Evolutionary conservation across 1,140 invertebrate genomes (phyloP), one percentile per base, ranked within the genome.

Genomic region (Neoseiulus cucumeris): DNA sequence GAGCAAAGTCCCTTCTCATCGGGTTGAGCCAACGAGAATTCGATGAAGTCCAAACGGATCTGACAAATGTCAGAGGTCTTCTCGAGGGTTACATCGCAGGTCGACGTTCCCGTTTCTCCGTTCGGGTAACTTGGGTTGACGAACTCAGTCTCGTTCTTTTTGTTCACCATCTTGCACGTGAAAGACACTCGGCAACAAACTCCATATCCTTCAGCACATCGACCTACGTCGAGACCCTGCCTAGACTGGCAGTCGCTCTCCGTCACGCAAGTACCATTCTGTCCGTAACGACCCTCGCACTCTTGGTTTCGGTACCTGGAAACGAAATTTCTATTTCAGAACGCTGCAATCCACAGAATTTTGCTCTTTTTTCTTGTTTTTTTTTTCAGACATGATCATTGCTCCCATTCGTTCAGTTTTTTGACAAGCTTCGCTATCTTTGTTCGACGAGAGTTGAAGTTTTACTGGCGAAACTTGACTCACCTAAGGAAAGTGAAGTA

Each of bases 131-230:
- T 80, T 0, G 87, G 87, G 68, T 85, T 91, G 47, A 84, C 82
- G 72, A 91, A 86, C 73, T 90, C 89, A 0, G 87, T 90, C 42
- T 89, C 78, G 75, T 91, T 91, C 74, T 87, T 85, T 69, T 80
- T 78, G 4, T 88, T 82, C 64, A 82, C 81, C n/a, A 80, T 80
- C 22, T 83, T 84, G 73, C 88, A 90, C 7, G 81, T 83, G 67
- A 83, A 81, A 68, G 83, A 82, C 72, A 70, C 89, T 29, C 88
- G 81, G 74, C 88, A 91, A 72, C 88, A 91, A 20, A 88, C 85
- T 1, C 87, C 86, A 70, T 83, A 84, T 20, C 85, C 85, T 71
- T 82, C 80, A 29, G 85, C 85, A 75, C 86, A 87, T 1, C 76
- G 73, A 17, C 83, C 83, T 69, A 82, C 79, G 7, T 78, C 71